Percentiles rank a stretch among this genome's conserved stretches.
These are phyloP conservation scores for Odontomyia ornata DNA, from an alignment of 2,888 invertebrate species.

Conservation along the genomic window DNA sequence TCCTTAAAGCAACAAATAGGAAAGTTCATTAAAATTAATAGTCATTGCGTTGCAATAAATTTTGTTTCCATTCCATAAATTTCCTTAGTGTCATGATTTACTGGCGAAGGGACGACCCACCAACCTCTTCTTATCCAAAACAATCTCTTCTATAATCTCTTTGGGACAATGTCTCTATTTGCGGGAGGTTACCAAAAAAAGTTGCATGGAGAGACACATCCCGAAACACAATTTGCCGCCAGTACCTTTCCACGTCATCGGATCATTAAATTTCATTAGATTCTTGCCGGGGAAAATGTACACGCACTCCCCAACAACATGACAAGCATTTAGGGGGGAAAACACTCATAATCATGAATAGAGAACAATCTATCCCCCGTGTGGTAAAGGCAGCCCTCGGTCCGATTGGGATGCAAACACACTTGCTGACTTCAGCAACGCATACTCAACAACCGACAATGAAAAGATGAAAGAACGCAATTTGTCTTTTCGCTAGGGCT, in stretches of 20 bases:
- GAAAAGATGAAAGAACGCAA: conserved; percentile 7
- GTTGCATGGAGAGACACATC: not conserved
- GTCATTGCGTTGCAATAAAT: conserved; percentile 41
- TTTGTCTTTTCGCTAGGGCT: conserved; percentile 39
- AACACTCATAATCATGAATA: not conserved
- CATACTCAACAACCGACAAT: not conserved
- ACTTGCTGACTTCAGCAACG: too few relatives aligned
- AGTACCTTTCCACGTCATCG: conserved; percentile 38
- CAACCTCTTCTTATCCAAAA: not conserved
- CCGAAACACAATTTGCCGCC: not conserved
- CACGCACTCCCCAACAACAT: not conserved
- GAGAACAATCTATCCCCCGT: too few relatives aligned
- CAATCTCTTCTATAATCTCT: not conserved
- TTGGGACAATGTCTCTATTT: conserved; percentile 31
- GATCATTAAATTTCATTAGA: conserved; percentile 43
- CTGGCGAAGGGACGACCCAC: not conserved
- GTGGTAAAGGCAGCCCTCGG: too few relatives aligned
- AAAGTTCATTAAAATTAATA: conserved; percentile 31
- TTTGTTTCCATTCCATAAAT: conserved; percentile 42
- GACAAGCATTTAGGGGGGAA: not conserved
- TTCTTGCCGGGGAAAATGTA: conserved; percentile 1
- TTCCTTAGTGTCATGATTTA: conserved; percentile 2
- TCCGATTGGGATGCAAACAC: too few relatives aligned
- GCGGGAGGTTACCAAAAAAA: not conserved
- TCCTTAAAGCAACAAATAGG: too few relatives aligned